These are phyloP conservation scores for Panzeria rudis DNA, from an alignment of 2,888 invertebrate species.

Conservation along the genomic window DNA sequence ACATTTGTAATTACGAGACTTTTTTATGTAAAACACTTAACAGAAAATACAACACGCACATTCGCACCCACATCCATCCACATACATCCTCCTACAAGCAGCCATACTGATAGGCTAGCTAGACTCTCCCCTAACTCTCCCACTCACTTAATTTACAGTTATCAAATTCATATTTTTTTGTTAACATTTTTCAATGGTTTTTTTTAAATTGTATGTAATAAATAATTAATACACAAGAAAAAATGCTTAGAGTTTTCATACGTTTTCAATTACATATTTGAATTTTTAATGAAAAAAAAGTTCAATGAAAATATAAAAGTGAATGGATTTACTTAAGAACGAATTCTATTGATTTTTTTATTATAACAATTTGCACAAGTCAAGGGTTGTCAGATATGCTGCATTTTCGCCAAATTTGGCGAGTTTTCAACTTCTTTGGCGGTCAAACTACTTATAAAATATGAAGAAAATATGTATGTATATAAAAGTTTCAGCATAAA, in stretches of 20 bases:
- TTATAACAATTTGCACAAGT: too few relatives aligned
- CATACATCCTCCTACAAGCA: background rate
- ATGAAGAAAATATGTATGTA: too few relatives aligned
- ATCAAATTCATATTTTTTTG: background rate
- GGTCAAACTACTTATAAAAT: too few relatives aligned
- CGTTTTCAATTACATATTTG: background rate
- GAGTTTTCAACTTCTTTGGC: too few relatives aligned
- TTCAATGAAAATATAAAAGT: background rate
- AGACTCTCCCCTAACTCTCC: constrained; percentile 6
- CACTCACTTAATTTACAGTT: background rate
- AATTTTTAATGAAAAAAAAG: background rate
- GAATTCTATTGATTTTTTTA: too few relatives aligned
- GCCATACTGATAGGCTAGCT: background rate
- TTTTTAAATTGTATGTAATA: constrained; percentile 1
- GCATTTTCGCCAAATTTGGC: too few relatives aligned
- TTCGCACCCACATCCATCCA: background rate
- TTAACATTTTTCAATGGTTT: background rate
- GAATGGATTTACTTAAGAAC: too few relatives aligned
- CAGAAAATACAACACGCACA: background rate
- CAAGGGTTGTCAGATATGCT: too few relatives aligned
- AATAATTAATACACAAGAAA: background rate
- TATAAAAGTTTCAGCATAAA: too few relatives aligned
- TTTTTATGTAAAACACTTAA: constrained; percentile 14
- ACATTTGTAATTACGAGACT: constrained; percentile 39
- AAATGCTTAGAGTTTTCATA: background rate